Conservation (phyloP, 2,797 vertebrate genomes). For the Tokudaia tokunoshimensis region DNA sequence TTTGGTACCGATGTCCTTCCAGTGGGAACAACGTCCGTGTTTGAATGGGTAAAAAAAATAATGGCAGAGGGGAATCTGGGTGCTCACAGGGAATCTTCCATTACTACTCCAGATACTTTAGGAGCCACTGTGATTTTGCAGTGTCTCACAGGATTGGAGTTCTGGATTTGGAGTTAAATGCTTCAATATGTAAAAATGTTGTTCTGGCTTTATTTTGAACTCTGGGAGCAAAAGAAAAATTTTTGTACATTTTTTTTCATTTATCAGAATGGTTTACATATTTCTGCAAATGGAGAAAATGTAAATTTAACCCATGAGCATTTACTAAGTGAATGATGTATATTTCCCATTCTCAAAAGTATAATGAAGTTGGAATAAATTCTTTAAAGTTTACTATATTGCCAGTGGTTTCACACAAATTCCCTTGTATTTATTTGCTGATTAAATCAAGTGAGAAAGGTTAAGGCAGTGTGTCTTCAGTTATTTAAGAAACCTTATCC, state of each 20-base stretch:
- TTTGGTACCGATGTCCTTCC: slow-evolving; percentile 27
- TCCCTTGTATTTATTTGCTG: slow-evolving; percentile 67
- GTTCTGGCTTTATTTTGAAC: slow-evolving; percentile 78
- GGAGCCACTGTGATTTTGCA: background rate
- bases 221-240: slow-evolving; percentile 67
- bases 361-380: slow-evolving; percentile 67
- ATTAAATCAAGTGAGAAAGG: slow-evolving; percentile 67
- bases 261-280: slow-evolving; percentile 63
- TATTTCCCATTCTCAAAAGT: slow-evolving; percentile 68
- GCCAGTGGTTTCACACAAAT: slow-evolving; percentile 38
- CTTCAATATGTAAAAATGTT: slow-evolving; percentile 71
- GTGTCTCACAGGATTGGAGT: slow-evolving; percentile 32
- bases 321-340: slow-evolving; percentile 75
- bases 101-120: background rate
- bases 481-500: background rate
- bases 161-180: slow-evolving; percentile 60
- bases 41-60: slow-evolving; percentile 26
- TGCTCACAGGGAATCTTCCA: background rate
- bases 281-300: slow-evolving; percentile 60
- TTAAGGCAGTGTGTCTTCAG: background rate
- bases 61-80: background rate
- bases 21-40: slow-evolving; percentile 45
- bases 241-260: slow-evolving; percentile 58
- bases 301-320: slow-evolving; percentile 70
- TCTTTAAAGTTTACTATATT: slow-evolving; percentile 72